A percentile compares a stretch with the other conserved stretches of the same genome.
Conservation (phyloP, 2,113 vertebrate species). For the Anarrhichthys ocellatus region DNA sequence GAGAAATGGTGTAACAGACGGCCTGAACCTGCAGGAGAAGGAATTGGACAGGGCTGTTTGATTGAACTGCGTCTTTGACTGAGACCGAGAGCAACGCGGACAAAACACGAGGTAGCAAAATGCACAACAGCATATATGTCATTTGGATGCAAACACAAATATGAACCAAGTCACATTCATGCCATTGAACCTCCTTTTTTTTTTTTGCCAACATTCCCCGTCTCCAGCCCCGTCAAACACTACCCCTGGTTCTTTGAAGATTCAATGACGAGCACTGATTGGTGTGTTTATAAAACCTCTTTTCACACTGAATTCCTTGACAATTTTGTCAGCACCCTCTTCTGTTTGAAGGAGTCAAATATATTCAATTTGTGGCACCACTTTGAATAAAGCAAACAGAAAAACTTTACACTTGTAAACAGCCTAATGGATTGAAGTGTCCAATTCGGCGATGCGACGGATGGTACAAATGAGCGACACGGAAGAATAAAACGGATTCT, state of each 20-base stretch:
- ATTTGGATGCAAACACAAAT: neutral
- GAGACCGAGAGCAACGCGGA: neutral
- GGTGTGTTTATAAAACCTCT: slow-evolving; percentile 37
- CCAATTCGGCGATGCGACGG: slow-evolving; percentile 56
- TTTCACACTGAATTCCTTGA: slow-evolving; percentile 52
- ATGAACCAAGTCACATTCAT: slow-evolving; percentile 5
- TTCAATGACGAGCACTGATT: slow-evolving; percentile 59
- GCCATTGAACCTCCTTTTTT: slow-evolving; percentile 29
- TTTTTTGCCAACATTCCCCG: slow-evolving; percentile 19
- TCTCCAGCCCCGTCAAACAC: slow-evolving; percentile 26
- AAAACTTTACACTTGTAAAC: slow-evolving; percentile 66
- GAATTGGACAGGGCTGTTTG: slow-evolving; percentile 38
- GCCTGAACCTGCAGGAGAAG: slow-evolving; percentile 33
- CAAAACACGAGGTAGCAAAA: neutral
- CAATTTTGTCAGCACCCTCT: slow-evolving; percentile 55
- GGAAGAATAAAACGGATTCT: slow-evolving; percentile 60
- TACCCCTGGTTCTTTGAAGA: slow-evolving; percentile 34
- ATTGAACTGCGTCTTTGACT: neutral
- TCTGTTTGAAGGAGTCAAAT: slow-evolving; percentile 64
- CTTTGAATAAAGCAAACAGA: slow-evolving; percentile 65
- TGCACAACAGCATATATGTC: neutral
- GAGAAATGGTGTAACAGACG: slow-evolving; percentile 27
- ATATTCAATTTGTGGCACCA: slow-evolving; percentile 64
- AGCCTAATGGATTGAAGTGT: slow-evolving; percentile 71
- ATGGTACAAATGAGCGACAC: slow-evolving; percentile 62